These are phyloP conservation scores for Nemotelus pantherinus DNA, from an alignment of 2,888 invertebrate genomes.

Conservation along the genomic window DNA sequence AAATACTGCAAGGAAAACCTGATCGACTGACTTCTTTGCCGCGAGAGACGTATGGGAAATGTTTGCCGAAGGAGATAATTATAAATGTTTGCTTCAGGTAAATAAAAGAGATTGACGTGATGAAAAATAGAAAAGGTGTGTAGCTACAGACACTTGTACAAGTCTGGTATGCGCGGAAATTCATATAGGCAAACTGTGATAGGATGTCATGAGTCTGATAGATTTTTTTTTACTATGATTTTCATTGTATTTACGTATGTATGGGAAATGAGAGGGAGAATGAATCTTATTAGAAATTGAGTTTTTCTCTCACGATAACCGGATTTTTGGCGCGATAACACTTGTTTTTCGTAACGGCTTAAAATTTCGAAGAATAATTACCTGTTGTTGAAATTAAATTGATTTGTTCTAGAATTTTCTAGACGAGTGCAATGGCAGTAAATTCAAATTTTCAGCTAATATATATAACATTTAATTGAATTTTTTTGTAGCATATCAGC, in stretches of 20 bases:
- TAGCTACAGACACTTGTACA: slow-evolving; percentile 32
- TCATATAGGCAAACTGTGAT: no score
- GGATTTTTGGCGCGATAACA: slow-evolving; percentile 10
- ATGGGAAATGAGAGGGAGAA: neutral
- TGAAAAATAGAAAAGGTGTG: slow-evolving; percentile 4
- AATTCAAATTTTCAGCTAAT: no score
- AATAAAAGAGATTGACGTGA: neutral
- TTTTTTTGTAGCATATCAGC: no score
- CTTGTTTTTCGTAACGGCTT: slow-evolving; percentile 17
- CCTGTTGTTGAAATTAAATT: no score
- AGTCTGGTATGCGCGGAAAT: neutral
- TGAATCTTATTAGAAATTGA: slow-evolving; percentile 9
- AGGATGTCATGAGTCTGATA: no score
- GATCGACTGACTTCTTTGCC: slow-evolving; percentile 11
- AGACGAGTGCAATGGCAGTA: no score
- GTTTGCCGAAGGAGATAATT: slow-evolving; percentile 1
- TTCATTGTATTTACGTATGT: no score
- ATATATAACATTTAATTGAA: no score
- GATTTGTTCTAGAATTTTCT: no score
- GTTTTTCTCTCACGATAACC: neutral
- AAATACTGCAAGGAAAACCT: slow-evolving; percentile 2
- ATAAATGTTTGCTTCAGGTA: slow-evolving; percentile 22
- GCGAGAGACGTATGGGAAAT: neutral
- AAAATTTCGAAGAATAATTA: neutral
- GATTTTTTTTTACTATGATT: no score